Evolutionary conservation across 2,888 invertebrate genomes (phyloP).

Genomic region (Aphidius colemani): DNA sequence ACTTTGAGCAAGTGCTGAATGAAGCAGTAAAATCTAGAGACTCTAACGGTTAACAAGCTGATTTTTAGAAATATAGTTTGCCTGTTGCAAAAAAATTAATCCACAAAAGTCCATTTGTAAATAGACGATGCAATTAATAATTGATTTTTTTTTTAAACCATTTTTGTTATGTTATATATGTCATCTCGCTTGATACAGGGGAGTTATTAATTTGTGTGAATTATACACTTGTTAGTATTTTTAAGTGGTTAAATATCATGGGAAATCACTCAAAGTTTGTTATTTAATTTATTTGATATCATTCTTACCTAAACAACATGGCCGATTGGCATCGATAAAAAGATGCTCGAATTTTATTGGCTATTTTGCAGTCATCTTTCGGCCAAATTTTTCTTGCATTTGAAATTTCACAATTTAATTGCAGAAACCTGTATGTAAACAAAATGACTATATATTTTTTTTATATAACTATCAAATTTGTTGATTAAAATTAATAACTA

Average conservation of each 20-base stretch:
- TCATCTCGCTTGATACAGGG: constrained; percentile 3
- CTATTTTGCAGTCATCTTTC: constrained; percentile 54
- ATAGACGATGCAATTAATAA: no score
- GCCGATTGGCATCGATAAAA: constrained; percentile 54
- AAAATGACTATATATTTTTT: constrained; percentile 8
- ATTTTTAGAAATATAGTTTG: no score
- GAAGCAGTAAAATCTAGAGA: no score
- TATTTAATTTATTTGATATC: not conserved
- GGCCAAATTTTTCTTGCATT: constrained; percentile 48
- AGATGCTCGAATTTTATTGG: constrained; percentile 48
- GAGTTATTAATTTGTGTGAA: no score
- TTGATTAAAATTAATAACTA: no score
- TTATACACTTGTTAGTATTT: no score
- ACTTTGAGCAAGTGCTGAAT: no score
- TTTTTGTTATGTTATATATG: not conserved
- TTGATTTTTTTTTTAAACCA: not conserved
- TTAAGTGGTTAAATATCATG: no score
- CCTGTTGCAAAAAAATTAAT: no score
- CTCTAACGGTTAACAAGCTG: no score
- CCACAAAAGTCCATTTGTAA: no score
- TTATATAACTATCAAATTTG: not conserved
- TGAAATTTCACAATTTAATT: constrained; percentile 46
- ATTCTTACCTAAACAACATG: constrained; percentile 57
- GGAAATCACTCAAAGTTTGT: not conserved
- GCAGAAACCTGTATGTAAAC: constrained; percentile 48